Percentiles rank a stretch among this genome's conserved stretches.
These are phyloP conservation scores for Chiroxiphia lanceolata DNA, from an alignment of 2,797 vertebrate genomes.

Conservation along the genomic window DNA sequence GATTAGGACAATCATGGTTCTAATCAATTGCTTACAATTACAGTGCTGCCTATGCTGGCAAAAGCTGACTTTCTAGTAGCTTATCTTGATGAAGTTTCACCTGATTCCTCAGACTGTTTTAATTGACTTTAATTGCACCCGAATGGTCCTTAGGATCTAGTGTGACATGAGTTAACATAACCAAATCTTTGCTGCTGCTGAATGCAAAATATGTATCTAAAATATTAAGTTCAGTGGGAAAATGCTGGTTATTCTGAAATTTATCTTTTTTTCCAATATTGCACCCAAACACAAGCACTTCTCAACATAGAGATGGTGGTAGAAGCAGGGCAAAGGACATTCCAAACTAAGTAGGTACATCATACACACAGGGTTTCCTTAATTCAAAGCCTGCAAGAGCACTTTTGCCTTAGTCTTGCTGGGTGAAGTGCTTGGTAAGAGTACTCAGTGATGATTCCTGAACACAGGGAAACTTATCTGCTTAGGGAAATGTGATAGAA, in stretches of 20 bases:
- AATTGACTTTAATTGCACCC: background rate
- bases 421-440: background rate
- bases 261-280: background rate
- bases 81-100: slow-evolving; percentile 31
- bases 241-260: background rate
- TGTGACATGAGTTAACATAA: background rate
- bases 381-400: background rate
- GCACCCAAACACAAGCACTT: background rate
- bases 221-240: background rate
- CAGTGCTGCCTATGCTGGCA: background rate
- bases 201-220: background rate
- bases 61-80: slow-evolving; percentile 3
- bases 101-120: background rate
- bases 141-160: background rate
- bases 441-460: background rate
- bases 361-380: background rate
- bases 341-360: background rate
- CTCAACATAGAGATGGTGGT: background rate
- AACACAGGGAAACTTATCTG: background rate
- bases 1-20: slow-evolving; percentile 20
- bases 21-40: slow-evolving; percentile 39
- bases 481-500: slow-evolving; percentile 36
- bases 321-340: background rate
- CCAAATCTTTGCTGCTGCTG: background rate
- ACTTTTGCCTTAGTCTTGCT: background rate